Conservation (phyloP, 1,140 invertebrate genomes). For the Bilobella aurantiaca region DNA sequence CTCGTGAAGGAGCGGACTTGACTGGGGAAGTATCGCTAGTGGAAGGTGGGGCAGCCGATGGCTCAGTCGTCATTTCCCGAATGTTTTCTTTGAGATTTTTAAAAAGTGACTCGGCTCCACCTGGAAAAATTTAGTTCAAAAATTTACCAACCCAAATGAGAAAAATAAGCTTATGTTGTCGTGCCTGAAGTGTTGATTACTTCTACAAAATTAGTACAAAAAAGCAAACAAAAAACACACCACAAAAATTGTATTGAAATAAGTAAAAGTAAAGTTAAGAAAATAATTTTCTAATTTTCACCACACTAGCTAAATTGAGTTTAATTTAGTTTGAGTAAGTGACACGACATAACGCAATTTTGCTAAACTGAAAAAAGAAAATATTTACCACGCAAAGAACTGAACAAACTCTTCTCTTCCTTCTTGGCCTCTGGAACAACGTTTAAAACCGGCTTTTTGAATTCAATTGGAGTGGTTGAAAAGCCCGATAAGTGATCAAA, state of each 20-base stretch:
- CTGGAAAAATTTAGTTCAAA: slow-evolving; percentile 12
- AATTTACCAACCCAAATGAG: no score
- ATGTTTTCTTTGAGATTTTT: slow-evolving; percentile 32
- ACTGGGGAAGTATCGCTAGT: background rate
- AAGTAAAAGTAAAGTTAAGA: no score
- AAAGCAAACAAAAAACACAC: background rate
- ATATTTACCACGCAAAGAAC: background rate
- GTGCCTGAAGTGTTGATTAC: no score
- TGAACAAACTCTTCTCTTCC: background rate
- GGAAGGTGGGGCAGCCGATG: slow-evolving; percentile 13
- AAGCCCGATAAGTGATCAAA: slow-evolving; percentile 1
- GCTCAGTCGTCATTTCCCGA: slow-evolving; percentile 10
- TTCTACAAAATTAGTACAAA: background rate
- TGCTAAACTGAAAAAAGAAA: no score
- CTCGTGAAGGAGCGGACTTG: background rate
- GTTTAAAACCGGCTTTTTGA: background rate
- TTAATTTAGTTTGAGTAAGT: slow-evolving; percentile 1
- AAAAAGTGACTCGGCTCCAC: slow-evolving; percentile 29
- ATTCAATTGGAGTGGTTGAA: background rate
- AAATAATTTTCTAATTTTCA: no score
- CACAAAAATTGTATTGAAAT: no score
- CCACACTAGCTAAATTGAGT: no score
- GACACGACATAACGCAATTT: no score
- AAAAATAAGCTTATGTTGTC: no score
- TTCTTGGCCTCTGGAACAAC: background rate